phyloP scores from a whole-genome alignment of 2,888 invertebrate genomes.

The Lutraria lutraria region DNA sequence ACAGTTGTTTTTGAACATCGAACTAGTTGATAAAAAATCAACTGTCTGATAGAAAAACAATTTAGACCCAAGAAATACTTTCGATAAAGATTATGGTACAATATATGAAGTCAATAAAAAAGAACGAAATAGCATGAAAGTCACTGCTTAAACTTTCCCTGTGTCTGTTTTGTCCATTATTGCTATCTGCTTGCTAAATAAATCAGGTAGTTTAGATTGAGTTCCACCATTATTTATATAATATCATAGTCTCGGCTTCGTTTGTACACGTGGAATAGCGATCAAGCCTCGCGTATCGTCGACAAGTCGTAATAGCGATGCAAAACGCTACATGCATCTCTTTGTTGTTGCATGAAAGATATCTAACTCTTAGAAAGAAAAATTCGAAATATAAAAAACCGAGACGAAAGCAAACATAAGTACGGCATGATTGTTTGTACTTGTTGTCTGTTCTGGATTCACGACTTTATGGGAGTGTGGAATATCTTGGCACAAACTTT shows the following conservation, averaged over 20 bases:
- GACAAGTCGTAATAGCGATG: constrained; percentile 30
- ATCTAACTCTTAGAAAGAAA: constrained; percentile 1
- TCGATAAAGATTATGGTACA: not conserved
- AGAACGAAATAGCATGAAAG: not conserved
- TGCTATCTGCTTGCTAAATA: constrained; percentile 34
- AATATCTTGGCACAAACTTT: too few relatives aligned
- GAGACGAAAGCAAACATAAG: constrained; percentile 8
- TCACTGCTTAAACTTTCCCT: not conserved
- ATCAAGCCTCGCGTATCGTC: not conserved
- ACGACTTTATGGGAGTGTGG: too few relatives aligned
- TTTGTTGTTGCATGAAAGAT: constrained; percentile 32
- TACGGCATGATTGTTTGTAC: not conserved
- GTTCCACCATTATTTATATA: constrained; percentile 40
- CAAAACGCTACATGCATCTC: constrained; percentile 42
- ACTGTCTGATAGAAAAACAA: not conserved
- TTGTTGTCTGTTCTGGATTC: too few relatives aligned
- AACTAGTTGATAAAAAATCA: not conserved
- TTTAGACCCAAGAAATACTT: not conserved
- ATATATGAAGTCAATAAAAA: not conserved
- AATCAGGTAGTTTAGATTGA: constrained; percentile 37
- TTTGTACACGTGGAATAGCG: constrained; percentile 24
- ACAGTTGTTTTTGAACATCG: too few relatives aligned
- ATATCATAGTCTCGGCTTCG: constrained; percentile 19
- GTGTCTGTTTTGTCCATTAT: constrained; percentile 36
- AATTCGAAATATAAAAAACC: not conserved